Conservation (phyloP, 1,140 invertebrate species). For the Cyclargus thomasi region DNA sequence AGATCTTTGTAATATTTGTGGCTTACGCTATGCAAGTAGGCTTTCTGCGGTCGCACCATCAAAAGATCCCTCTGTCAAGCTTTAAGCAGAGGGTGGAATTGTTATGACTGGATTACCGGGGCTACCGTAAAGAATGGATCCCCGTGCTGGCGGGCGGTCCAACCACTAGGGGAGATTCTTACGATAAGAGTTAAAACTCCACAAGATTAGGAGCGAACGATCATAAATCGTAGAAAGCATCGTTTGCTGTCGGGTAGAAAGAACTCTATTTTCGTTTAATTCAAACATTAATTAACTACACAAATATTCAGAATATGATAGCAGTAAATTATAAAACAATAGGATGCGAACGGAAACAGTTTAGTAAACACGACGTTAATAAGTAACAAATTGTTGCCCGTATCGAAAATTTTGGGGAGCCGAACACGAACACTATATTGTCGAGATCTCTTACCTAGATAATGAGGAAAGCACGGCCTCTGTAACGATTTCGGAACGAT, state of each 20-base stretch:
- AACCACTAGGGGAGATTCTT: not conserved
- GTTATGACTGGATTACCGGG: not conserved
- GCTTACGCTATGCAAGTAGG: not conserved
- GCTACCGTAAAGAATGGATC: not conserved
- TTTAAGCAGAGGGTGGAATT: not conserved
- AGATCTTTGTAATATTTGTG: not conserved
- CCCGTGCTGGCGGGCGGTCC: not conserved
- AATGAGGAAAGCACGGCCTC: slow-evolving; percentile 27
- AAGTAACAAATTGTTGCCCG: slow-evolving; percentile 37
- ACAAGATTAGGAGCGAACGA: not conserved
- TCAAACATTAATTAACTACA: not conserved
- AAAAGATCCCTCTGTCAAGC: not conserved
- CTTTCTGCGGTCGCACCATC: not conserved
- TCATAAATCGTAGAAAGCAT: not conserved
- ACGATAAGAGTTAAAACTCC: slow-evolving; percentile 1
- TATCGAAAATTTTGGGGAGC: slow-evolving; percentile 36
- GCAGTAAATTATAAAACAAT: slow-evolving; percentile 16
- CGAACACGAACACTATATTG: slow-evolving; percentile 32
- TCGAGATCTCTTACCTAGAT: slow-evolving; percentile 40
- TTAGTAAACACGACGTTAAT: slow-evolving; percentile 23
- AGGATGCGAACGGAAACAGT: slow-evolving; percentile 20
- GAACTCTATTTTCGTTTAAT: not conserved
- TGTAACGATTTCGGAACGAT: slow-evolving; percentile 11
- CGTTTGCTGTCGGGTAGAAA: not conserved
- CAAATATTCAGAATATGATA: not conserved